phyloP scores from a whole-genome alignment of 2,797 vertebrate genomes.

The Lepilemur ruficaudatus region DNA sequence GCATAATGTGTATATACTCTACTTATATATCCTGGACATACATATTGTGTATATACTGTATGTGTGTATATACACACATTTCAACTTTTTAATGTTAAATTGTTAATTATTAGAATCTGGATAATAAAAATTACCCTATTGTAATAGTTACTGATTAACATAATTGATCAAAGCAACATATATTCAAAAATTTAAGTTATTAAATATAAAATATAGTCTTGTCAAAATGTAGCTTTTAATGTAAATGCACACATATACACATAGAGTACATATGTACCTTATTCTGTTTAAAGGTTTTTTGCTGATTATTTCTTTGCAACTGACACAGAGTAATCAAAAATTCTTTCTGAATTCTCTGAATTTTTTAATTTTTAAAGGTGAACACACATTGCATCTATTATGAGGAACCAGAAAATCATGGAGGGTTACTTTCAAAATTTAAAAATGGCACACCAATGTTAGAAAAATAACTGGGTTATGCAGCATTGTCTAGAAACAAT shows the following conservation, averaged over 20 bases:
- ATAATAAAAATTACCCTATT: not conserved
- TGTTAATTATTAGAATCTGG: not conserved
- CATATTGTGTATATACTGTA: not conserved
- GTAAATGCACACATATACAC: not conserved
- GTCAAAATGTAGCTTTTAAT: not conserved
- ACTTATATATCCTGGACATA: not conserved
- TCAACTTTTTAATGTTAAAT: not conserved
- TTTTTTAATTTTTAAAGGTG: slow-evolving; percentile 18
- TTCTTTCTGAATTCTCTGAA: not conserved
- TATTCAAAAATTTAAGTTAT: not conserved
- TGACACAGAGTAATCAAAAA: not conserved
- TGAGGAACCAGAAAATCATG: not conserved
- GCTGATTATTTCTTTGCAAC: not conserved
- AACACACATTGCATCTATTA: not conserved
- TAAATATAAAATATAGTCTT: not conserved
- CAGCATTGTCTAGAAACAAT: not conserved
- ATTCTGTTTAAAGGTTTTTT: not conserved
- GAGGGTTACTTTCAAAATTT: not conserved
- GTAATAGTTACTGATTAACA: not conserved
- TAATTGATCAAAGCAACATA: not conserved
- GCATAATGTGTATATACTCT: not conserved
- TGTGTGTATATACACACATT: not conserved
- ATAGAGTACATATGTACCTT: not conserved
- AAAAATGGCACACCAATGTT: not conserved
- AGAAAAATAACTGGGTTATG: not conserved